Evolutionary conservation across 1,140 invertebrate species (phyloP).

Genomic region (Monomorium pharaonis): DNA sequence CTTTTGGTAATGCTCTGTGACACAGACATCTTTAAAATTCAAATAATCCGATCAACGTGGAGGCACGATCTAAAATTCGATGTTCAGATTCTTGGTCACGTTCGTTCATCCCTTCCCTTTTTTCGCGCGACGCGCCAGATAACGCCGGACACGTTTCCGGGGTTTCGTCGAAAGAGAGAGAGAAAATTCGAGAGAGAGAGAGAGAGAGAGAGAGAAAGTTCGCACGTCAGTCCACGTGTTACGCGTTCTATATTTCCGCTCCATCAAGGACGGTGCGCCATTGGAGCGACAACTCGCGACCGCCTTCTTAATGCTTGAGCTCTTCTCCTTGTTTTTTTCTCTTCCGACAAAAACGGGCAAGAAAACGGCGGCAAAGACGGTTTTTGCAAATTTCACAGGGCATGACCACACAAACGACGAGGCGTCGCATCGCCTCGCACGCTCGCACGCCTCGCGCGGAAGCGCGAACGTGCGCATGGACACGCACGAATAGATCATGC

Average conservation of each 20-base stretch:
- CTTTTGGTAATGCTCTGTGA: too few relatives aligned
- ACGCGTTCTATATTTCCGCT: neutral
- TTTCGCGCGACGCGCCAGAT: neutral
- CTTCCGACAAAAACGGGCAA: conserved; percentile 1
- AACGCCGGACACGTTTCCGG: too few relatives aligned
- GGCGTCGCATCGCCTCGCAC: neutral
- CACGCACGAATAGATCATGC: conserved; percentile 70
- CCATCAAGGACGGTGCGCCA: neutral
- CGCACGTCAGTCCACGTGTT: neutral
- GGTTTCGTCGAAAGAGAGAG: too few relatives aligned
- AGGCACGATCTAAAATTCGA: neutral
- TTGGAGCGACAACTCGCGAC: conserved; percentile 18
- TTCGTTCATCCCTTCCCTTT: too few relatives aligned
- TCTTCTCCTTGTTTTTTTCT: neutral
- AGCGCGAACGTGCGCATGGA: conserved; percentile 70
- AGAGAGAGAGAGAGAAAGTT: too few relatives aligned
- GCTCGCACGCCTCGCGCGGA: conserved; percentile 38
- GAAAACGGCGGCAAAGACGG: conserved; percentile 42
- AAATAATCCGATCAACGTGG: neutral
- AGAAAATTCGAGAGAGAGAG: too few relatives aligned
- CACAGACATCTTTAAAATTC: too few relatives aligned
- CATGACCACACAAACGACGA: conserved; percentile 67
- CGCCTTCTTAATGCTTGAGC: neutral
- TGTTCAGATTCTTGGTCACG: neutral
- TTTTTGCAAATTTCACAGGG: conserved; percentile 73